Evolutionary conservation across 2,888 invertebrate genomes (phyloP).

Genomic region (Serrognathus titanus): DNA sequence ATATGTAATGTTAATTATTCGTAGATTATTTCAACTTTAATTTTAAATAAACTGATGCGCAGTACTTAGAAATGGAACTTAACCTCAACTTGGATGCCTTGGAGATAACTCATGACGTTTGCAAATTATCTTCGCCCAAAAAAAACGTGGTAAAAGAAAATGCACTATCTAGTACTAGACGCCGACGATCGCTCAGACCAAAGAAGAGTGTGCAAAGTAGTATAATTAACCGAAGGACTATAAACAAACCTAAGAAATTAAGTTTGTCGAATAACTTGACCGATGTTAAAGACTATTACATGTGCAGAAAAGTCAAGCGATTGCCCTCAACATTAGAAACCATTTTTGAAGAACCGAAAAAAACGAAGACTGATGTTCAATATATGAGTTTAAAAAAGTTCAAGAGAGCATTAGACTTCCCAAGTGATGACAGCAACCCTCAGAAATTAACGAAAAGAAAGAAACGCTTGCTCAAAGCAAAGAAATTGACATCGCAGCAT

Average conservation of each 20-base stretch:
- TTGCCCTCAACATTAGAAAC: constrained; percentile 58
- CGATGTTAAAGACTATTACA: constrained; percentile 39
- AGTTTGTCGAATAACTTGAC: background rate
- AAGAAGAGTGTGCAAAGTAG: background rate
- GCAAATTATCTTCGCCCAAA: background rate
- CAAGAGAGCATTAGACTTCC: constrained; percentile 9
- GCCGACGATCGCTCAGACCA: background rate
- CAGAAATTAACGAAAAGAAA: constrained; percentile 5
- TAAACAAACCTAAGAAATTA: background rate
- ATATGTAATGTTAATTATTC: no score
- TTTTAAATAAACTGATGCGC: no score
- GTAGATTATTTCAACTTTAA: no score
- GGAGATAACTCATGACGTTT: background rate
- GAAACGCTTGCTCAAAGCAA: constrained; percentile 13
- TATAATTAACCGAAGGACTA: background rate
- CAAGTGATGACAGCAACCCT: background rate
- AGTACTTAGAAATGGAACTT: no score
- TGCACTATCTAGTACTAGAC: background rate
- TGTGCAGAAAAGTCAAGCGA: constrained; percentile 56
- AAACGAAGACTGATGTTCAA: constrained; percentile 42
- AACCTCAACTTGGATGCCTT: background rate
- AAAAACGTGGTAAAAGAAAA: background rate
- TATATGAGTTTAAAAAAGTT: constrained; percentile 13
- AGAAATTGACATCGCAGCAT: constrained; percentile 5
- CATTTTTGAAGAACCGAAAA: constrained; percentile 61